Conservation (phyloP, 2,888 invertebrate species). For the Onchidella celtica region DNA sequence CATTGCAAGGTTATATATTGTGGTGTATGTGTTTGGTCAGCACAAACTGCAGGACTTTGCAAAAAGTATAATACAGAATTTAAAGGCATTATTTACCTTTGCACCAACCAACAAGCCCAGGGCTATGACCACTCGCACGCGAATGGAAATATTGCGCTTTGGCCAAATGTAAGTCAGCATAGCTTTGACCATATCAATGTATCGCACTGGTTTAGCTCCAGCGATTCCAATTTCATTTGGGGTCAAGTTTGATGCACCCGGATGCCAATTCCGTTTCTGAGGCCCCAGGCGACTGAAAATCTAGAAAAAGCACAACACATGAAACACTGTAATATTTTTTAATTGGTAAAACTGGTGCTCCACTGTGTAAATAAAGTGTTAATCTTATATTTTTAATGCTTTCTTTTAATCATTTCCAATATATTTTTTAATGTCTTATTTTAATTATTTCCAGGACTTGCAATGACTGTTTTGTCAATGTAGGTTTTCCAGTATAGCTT, state of each 20-base stretch:
- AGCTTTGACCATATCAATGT: conserved; percentile 87
- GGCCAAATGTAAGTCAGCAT: conserved; percentile 98
- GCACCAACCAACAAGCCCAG: conserved; percentile 81
- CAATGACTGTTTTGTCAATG: too few species aligned
- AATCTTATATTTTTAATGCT: too few species aligned
- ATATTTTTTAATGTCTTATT: too few species aligned
- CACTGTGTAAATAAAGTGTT: too few species aligned
- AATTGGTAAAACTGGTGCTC: background rate
- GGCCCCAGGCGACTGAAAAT: conserved; percentile 68
- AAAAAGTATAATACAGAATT: too few species aligned
- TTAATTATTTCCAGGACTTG: too few species aligned
- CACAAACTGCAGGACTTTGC: too few species aligned
- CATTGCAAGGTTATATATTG: too few species aligned
- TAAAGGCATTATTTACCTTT: conserved; percentile 81
- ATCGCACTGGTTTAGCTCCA: conserved; percentile 81
- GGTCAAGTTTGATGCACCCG: conserved; percentile 87
- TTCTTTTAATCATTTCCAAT: too few species aligned
- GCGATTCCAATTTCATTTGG: conserved; percentile 69
- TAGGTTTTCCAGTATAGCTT: too few species aligned
- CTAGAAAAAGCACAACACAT: background rate
- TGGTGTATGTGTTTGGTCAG: too few species aligned
- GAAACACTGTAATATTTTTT: background rate
- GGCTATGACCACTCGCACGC: conserved; percentile 91
- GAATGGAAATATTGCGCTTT: conserved; percentile 89
- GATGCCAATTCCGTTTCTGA: conserved; percentile 89